Evolutionary conservation across 2,888 invertebrate species (phyloP).

Genomic region (Tortrix viridana): DNA sequence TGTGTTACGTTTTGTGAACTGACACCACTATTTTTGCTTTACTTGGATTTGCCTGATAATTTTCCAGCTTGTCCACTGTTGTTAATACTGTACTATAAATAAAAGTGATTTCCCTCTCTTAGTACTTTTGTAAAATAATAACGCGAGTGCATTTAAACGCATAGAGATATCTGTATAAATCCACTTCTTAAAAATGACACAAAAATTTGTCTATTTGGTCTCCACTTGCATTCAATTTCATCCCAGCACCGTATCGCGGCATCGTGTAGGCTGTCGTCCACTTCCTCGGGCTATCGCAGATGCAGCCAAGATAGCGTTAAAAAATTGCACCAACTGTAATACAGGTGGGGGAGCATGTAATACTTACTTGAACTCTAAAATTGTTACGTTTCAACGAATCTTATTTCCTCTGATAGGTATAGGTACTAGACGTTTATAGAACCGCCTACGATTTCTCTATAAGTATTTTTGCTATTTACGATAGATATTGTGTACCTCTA

Average conservation of each 20-base stretch:
- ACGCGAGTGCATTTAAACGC: too few species aligned
- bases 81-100: too few species aligned
- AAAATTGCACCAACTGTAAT: conserved; percentile 31
- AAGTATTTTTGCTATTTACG: not conserved
- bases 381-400: conserved; percentile 10
- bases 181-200: too few species aligned
- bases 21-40: too few species aligned
- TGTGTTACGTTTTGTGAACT: too few species aligned
- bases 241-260: conserved; percentile 32
- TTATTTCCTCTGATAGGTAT: not conserved
- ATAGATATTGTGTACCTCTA: not conserved
- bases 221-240: conserved; percentile 34
- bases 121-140: too few species aligned
- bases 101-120: too few species aligned
- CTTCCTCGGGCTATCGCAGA: conserved; percentile 33
- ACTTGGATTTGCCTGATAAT: too few species aligned
- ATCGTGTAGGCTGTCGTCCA: conserved; percentile 36
- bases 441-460: conserved; percentile 4
- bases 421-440: not conserved
- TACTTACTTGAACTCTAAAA: conserved; percentile 21
- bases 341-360: conserved; percentile 4
- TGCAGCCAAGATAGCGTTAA: conserved; percentile 33
- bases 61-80: too few species aligned
- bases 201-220: not conserved
- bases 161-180: too few species aligned